Conservation (phyloP, 2,113 vertebrate genomes). For the Arothron firmamentum region DNA sequence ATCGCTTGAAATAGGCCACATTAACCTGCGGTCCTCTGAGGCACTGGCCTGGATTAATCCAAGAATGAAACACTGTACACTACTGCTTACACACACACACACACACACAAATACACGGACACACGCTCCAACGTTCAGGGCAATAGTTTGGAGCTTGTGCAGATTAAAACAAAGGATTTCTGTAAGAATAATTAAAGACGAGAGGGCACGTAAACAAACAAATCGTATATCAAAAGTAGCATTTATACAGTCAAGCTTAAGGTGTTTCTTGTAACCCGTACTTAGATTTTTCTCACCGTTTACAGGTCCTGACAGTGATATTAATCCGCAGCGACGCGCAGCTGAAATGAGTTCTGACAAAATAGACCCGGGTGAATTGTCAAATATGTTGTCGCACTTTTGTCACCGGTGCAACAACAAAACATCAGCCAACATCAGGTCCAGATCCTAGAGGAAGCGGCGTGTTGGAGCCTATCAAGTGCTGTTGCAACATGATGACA, state of each 20-base stretch:
- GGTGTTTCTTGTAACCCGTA: conserved; percentile 8
- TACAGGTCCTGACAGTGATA: not conserved
- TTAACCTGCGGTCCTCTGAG: conserved; percentile 71
- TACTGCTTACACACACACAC: conserved; percentile 37
- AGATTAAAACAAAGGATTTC: not conserved
- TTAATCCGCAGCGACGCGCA: conserved; percentile 8
- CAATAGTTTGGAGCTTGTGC: not conserved
- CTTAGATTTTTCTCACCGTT: not conserved
- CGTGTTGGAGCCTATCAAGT: too few species aligned
- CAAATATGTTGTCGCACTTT: conserved; percentile 25
- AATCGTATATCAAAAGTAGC: not conserved
- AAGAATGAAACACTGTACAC: conserved; percentile 38
- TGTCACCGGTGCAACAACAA: not conserved
- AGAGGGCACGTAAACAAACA: not conserved
- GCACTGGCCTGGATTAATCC: conserved; percentile 66
- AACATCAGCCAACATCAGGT: conserved; percentile 5
- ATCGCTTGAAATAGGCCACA: conserved; percentile 68
- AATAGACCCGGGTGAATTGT: conserved; percentile 22
- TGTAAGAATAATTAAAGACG: not conserved
- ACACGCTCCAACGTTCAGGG: conserved; percentile 3
- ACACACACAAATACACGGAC: conserved; percentile 8
- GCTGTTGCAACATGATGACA: too few species aligned
- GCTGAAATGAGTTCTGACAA: conserved; percentile 6
- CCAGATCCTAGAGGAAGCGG: too few species aligned
- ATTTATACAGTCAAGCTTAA: not conserved